phyloP scores from a whole-genome alignment of 92 coral and sea anemone species.

The Hydrozoanthus gracilis region DNA sequence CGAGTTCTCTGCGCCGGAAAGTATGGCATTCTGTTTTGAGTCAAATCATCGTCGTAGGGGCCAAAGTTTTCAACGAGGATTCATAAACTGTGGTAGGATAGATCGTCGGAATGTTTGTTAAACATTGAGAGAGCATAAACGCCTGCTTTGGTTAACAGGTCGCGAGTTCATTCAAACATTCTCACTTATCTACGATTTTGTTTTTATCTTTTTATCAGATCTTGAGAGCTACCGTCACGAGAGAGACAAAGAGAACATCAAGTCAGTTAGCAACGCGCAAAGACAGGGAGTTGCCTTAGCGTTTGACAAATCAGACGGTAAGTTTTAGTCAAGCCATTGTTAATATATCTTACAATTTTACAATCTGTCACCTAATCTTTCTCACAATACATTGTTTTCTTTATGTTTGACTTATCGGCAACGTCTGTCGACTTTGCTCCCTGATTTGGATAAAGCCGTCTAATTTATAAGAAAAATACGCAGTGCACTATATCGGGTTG shows the following conservation, averaged over 20 bases:
- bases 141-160: slow-evolving; percentile 29
- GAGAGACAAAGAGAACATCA: slow-evolving; percentile 39
- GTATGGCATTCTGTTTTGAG: slow-evolving; percentile 37
- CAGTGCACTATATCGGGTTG: not conserved
- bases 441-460: not conserved
- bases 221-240: slow-evolving; percentile 28
- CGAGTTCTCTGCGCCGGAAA: slow-evolving; percentile 2
- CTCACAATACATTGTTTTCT: slow-evolving; percentile 29
- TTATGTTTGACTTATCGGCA: slow-evolving; percentile 12
- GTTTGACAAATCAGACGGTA: slow-evolving; percentile 35
- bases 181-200: slow-evolving; percentile 21
- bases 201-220: slow-evolving; percentile 42
- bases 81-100: slow-evolving; percentile 27
- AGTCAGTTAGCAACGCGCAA: not conserved
- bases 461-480: not conserved
- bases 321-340: not conserved
- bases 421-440: slow-evolving; percentile 22
- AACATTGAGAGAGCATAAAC: slow-evolving; percentile 1
- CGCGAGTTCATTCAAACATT: slow-evolving; percentile 11
- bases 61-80: slow-evolving; percentile 33
- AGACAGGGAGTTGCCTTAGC: not conserved
- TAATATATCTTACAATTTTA: not conserved
- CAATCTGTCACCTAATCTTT: slow-evolving; percentile 8
- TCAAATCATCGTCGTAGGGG: slow-evolving; percentile 17
- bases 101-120: not conserved